Evolutionary conservation across 2,113 vertebrate genomes (phyloP).

Genomic region (Mesoclemmys tuberculata): DNA sequence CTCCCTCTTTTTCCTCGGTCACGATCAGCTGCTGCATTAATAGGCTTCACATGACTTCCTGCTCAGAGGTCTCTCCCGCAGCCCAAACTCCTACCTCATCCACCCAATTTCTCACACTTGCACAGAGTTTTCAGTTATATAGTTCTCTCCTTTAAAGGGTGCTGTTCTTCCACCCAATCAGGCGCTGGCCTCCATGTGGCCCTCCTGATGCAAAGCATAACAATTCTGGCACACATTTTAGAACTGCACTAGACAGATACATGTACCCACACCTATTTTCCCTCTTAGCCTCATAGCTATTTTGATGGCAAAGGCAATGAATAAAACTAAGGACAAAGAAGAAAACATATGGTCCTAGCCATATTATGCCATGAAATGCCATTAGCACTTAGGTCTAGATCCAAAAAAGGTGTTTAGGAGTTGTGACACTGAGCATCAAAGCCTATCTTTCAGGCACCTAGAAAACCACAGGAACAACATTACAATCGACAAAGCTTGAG

Average conservation of each 20-base stretch:
- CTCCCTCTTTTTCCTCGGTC: not conserved
- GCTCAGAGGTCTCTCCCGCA: not conserved
- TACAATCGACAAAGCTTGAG: too few relatives aligned
- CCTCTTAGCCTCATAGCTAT: not conserved
- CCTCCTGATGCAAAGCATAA: not conserved
- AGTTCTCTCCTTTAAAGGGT: not conserved
- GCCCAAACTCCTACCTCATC: not conserved
- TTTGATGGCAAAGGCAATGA: not conserved
- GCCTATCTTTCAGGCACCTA: too few relatives aligned
- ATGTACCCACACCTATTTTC: not conserved
- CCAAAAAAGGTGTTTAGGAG: too few relatives aligned
- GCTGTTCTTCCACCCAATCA: not conserved
- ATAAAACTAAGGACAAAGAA: not conserved
- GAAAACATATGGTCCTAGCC: not conserved
- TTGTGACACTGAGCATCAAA: too few relatives aligned
- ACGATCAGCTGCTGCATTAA: not conserved
- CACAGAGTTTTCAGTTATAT: not conserved
- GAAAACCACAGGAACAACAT: too few relatives aligned
- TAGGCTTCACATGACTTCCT: not conserved
- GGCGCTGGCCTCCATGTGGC: not conserved
- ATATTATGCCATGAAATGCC: too few relatives aligned
- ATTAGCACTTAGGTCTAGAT: too few relatives aligned
- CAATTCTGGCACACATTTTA: not conserved
- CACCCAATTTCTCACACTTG: not conserved
- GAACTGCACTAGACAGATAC: not conserved